Evolutionary conservation across 1,140 invertebrate species (phyloP).

Genomic region (Conopomorpha cramerella): DNA sequence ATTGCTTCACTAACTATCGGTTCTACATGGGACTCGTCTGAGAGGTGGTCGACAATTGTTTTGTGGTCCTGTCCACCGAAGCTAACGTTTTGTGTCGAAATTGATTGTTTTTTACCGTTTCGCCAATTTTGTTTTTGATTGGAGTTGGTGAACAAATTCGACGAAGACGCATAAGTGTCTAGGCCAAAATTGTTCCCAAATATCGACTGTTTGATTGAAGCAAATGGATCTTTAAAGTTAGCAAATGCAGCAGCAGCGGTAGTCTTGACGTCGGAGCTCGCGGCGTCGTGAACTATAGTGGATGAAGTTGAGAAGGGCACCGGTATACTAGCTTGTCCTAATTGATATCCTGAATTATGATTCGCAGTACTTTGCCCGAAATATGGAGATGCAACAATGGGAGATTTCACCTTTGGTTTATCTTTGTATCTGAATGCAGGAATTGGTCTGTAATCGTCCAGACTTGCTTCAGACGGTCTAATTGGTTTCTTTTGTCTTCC

Average conservation of each 20-base stretch:
- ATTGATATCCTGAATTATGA: constrained; percentile 14
- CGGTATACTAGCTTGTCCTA: constrained; percentile 18
- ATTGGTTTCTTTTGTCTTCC: constrained; percentile 17
- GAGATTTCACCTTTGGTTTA: constrained; percentile 15
- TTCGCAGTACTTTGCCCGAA: constrained; percentile 9
- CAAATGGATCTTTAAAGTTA: constrained; percentile 26
- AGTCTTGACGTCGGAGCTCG: constrained; percentile 18
- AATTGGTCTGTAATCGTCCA: constrained; percentile 24
- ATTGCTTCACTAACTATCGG: constrained; percentile 13
- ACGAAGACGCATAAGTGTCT: constrained; percentile 35
- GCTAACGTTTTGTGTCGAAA: constrained; percentile 49
- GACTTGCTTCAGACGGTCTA: constrained; percentile 13
- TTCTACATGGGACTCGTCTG: constrained; percentile 17
- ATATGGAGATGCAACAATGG: constrained; percentile 15
- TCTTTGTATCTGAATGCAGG: constrained; percentile 26
- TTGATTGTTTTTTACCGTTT: constrained; percentile 39
- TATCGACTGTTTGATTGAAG: constrained; percentile 25
- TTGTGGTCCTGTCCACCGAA: constrained; percentile 45
- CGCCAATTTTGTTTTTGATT: constrained; percentile 25
- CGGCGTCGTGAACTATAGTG: constrained; percentile 40
- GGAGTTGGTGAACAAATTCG: constrained; percentile 25
- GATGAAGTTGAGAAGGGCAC: constrained; percentile 34
- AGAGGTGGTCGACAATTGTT: constrained; percentile 36
- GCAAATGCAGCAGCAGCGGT: constrained; percentile 11
- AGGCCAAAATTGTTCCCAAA: constrained; percentile 35